These are phyloP conservation scores for Drosophila rubida DNA, from an alignment of 2,888 invertebrate genomes.

Conservation along the genomic window DNA sequence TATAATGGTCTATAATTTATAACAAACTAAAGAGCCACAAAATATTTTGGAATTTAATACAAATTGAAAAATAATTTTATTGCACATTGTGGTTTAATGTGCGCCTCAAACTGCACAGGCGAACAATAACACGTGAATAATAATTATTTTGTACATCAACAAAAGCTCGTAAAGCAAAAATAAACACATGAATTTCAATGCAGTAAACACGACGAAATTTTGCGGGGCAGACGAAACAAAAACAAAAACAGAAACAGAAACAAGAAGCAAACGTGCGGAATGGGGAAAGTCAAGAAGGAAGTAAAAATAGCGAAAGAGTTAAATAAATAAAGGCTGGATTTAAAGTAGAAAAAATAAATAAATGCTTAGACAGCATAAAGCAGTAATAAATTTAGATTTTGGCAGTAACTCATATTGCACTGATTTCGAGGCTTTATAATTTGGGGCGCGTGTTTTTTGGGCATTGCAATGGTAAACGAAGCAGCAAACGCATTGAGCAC, in stretches of 20 bases:
- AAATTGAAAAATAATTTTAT: constrained; percentile 1
- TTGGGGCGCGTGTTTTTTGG: neutral
- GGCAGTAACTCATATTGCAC: neutral
- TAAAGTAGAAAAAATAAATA: neutral
- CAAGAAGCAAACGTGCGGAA: neutral
- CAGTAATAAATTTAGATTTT: too few relatives aligned
- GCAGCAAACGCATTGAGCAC: constrained; percentile 60
- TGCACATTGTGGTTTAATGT: neutral
- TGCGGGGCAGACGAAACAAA: constrained; percentile 18
- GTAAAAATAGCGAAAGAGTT: neutral
- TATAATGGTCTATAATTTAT: neutral
- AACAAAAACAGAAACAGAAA: neutral
- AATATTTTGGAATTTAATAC: neutral
- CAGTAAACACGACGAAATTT: constrained; percentile 24
- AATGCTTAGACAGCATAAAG: neutral
- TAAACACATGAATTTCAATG: constrained; percentile 42
- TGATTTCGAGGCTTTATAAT: constrained; percentile 4
- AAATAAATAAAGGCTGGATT: constrained; percentile 1
- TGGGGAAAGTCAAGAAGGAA: constrained; percentile 10
- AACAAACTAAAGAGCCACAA: neutral
- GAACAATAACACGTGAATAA: constrained; percentile 16
- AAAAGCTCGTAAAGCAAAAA: constrained; percentile 23
- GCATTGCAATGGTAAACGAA: constrained; percentile 45
- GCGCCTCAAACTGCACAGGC: constrained; percentile 14
- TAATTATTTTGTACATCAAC: constrained; percentile 14